phyloP scores from a whole-genome alignment of 2,113 vertebrate species.

The Ameiurus melas region DNA sequence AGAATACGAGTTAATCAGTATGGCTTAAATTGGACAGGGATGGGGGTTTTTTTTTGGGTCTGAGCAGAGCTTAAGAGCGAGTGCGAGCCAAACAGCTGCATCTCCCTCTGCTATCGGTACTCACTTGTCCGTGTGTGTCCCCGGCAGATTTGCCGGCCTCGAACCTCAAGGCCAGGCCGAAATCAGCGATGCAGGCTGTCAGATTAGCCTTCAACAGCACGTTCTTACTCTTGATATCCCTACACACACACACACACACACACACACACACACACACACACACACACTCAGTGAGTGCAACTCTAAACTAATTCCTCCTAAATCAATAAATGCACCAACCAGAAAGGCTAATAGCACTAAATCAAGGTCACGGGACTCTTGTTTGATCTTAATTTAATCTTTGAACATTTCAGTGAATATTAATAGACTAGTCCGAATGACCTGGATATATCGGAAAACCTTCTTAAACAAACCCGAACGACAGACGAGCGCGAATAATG shows the following conservation, averaged over 20 bases:
- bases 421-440: not conserved
- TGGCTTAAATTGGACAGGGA: not conserved
- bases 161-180: constrained; percentile 94
- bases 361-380: not conserved
- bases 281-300: not conserved
- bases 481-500: not conserved
- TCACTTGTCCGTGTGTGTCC: constrained; percentile 96
- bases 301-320: not conserved
- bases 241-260: constrained; percentile 56
- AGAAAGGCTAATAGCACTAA: not conserved
- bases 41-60: not conserved
- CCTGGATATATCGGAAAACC: not conserved
- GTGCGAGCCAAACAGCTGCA: constrained; percentile 21
- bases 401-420: not conserved
- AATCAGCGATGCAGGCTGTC: constrained; percentile 94
- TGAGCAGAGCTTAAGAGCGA: not conserved
- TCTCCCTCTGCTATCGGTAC: constrained; percentile 30
- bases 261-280: constrained; percentile 15
- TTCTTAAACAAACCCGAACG: not conserved
- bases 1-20: not conserved
- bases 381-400: not conserved
- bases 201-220: constrained; percentile 94
- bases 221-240: constrained; percentile 99
- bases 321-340: not conserved
- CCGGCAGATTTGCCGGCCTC: constrained; percentile 97